Evolutionary conservation across 2,113 vertebrate species (phyloP), one percentile per base, ranked within the genome.

Genomic region (Argyrosomus japonicus): DNA sequence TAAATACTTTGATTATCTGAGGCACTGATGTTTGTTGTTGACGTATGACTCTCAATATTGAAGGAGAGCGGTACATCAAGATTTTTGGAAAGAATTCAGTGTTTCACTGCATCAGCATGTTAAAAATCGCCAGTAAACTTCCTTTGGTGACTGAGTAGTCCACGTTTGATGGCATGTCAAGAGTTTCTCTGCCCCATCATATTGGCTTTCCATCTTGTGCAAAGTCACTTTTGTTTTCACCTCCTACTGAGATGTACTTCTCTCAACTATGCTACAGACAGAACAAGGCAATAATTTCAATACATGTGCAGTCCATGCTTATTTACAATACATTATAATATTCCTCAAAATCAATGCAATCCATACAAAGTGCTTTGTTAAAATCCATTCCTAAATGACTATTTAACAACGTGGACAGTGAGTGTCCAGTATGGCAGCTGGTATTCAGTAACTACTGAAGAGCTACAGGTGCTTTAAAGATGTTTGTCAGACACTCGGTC

Each of bases 351-450:
- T 81, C 79, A 91, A 89, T 84, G 85, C 89, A 89, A 92, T 91
- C 87, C 84, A 91, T 95, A 94, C 92, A 94, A 95, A 95, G 94
- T 94, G 94, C 93, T 93, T 93, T 27, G 79, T 92, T 94, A 91
- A 92, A 93, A 95, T 88, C 92, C 93, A 91, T 91, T 94, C 90
- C 87, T 88, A 88, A 74, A 88, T 85, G 88, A 77, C 43, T 89
- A 84, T 90, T 85, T 92, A 81, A 85, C 87, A 92, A 79, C 87
- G 84, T 75, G 92, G 92, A 91, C 84, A 45, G 51, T 86, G 88
- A 48, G 65, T 36, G 83, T 92, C 76, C 79, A 15, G 21, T 79
- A 82, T 86, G 92, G 91, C 93, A 93, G 94, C 93, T 91, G 86
- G 86, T 85, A 82, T 85, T 81, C 85, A 79, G 77, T 84, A 50